phyloP scores from a whole-genome alignment of 2,797 vertebrate species.

The Crocodylus rhombifer region DNA sequence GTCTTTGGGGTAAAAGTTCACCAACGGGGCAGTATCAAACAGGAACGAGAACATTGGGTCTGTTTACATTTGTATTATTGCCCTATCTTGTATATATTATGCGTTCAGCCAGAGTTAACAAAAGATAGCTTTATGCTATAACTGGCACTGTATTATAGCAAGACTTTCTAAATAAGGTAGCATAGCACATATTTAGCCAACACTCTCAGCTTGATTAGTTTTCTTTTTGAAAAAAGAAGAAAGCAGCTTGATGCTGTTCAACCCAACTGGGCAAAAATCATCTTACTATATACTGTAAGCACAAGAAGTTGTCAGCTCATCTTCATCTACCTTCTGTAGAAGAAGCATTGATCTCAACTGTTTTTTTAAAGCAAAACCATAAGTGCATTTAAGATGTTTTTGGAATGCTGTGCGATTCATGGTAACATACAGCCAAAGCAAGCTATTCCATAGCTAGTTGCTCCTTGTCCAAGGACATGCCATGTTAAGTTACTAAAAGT shows the following conservation, averaged over 20 bases:
- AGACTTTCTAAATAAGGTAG: slow-evolving; percentile 1
- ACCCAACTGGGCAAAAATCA: not conserved
- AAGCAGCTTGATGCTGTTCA: slow-evolving; percentile 12
- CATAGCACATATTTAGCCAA: slow-evolving; percentile 2
- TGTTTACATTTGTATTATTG: not conserved
- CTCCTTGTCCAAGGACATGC: not conserved
- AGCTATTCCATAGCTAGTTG: not conserved
- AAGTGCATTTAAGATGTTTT: not conserved
- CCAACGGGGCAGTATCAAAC: slow-evolving; percentile 15
- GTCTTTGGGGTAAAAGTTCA: slow-evolving; percentile 18
- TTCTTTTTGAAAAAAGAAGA: slow-evolving; percentile 8
- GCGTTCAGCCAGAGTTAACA: slow-evolving; percentile 22
- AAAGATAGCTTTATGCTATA: slow-evolving; percentile 5
- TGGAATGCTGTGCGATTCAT: not conserved
- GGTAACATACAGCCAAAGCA: not conserved
- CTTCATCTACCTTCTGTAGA: not conserved
- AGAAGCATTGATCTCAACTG: not conserved
- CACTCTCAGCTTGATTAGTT: not conserved
- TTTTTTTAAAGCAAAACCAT: not conserved
- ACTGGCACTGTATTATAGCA: not conserved
- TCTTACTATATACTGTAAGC: not conserved
- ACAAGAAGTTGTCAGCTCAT: not conserved
- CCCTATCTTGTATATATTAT: not conserved
- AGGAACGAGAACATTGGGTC: not conserved
- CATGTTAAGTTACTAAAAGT: not conserved